Evolutionary conservation across 2,113 vertebrate species (phyloP).

Genomic region (Monopterus albus): DNA sequence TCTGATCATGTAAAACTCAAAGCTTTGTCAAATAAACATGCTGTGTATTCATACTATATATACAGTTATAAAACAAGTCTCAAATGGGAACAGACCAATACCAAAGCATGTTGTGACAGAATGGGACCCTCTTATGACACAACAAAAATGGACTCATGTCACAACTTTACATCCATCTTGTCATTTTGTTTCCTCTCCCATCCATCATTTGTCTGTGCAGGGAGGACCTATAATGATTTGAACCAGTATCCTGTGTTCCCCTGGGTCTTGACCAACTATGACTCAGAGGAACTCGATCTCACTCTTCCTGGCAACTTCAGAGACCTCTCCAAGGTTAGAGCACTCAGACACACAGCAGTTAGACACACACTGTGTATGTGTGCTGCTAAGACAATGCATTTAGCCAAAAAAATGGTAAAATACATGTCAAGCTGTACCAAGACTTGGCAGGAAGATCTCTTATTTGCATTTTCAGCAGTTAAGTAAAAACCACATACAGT

Average conservation of each 20-base stretch:
- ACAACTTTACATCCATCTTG: not conserved
- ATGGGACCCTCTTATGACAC: not conserved
- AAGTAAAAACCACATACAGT: too few species aligned
- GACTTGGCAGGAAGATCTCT: not conserved
- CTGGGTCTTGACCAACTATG: slow-evolving; percentile 98
- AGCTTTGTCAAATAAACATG: not conserved
- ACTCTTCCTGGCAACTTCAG: slow-evolving; percentile 98
- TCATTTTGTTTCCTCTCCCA: not conserved
- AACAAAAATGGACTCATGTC: not conserved
- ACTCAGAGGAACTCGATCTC: slow-evolving; percentile 96
- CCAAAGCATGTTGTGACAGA: not conserved
- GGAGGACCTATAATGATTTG: slow-evolving; percentile 96
- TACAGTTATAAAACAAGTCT: not conserved
- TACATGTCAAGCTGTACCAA: not conserved
- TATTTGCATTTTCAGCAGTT: too few species aligned
- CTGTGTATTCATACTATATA: too few species aligned
- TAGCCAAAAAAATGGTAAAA: not conserved
- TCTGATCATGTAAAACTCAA: not conserved
- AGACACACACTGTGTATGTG: not conserved
- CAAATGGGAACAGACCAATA: not conserved
- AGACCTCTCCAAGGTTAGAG: slow-evolving; percentile 95
- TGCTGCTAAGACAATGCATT: not conserved
- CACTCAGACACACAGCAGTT: not conserved
- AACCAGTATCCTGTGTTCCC: slow-evolving; percentile 99
- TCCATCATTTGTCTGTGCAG: slow-evolving; percentile 71